Conservation (phyloP, 2,113 vertebrate species). For the Gallinago jamesoni region DNA sequence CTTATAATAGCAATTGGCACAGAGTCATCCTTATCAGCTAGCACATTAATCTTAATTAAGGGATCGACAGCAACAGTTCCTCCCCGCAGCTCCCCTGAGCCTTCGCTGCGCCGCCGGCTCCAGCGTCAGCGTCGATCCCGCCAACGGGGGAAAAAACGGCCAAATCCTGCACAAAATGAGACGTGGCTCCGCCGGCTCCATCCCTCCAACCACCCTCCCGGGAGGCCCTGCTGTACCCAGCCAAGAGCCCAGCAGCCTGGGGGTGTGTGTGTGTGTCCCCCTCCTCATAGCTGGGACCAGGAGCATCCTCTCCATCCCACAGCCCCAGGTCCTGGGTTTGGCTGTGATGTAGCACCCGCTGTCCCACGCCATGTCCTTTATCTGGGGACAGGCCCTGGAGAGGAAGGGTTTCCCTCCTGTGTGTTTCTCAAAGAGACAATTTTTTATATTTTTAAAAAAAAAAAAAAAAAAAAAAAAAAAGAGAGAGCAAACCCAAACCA, state of each 20-base stretch:
- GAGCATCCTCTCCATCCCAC: background rate
- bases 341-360: background rate
- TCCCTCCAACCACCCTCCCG: background rate
- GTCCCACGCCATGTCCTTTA: fast-evolving
- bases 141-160: fast-evolving
- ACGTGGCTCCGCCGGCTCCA: background rate
- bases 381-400: background rate
- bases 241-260: fast-evolving
- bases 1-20: conserved; percentile 12
- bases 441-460: background rate
- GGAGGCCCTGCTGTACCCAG: background rate
- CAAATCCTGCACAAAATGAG: background rate
- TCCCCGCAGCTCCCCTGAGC: conserved; percentile 46
- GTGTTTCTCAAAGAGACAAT: background rate
- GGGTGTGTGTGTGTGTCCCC: fast-evolving
- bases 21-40: conserved; percentile 69
- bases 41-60: conserved; percentile 73
- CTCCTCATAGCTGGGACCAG: fast-evolving
- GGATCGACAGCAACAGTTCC: conserved; percentile 62
- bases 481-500: background rate
- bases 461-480: background rate
- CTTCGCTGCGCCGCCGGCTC: background rate
- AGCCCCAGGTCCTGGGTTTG: background rate
- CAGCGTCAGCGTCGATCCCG: fast-evolving
- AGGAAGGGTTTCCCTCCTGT: background rate